Evolutionary conservation across 2,113 vertebrate genomes (phyloP).

Genomic region (Lates calcarifer): DNA sequence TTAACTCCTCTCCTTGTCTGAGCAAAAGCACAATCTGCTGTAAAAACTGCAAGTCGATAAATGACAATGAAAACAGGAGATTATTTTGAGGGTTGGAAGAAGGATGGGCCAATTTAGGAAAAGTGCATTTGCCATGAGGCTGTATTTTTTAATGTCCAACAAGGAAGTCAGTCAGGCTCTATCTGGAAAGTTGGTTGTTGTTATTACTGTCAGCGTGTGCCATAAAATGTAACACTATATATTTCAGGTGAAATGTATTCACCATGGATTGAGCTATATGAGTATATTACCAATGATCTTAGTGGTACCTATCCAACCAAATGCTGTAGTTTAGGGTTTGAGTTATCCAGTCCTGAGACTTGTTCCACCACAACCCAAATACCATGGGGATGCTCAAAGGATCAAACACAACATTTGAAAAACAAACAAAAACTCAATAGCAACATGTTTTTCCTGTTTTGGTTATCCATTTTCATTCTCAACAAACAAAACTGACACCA

Average conservation of each 20-base stretch:
- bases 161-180: background rate
- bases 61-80: constrained; percentile 9
- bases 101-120: background rate
- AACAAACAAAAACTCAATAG: background rate
- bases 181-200: background rate
- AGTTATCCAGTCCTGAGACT: background rate
- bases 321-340: background rate
- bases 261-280: too few species aligned
- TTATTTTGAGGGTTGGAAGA: background rate
- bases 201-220: background rate
- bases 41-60: background rate
- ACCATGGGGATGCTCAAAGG: background rate
- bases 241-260: background rate
- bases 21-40: constrained; percentile 19
- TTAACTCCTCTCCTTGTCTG: constrained; percentile 20
- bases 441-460: background rate
- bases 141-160: background rate
- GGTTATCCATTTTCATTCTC: background rate
- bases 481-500: background rate
- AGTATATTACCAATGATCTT: background rate
- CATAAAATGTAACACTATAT: background rate
- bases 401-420: constrained; percentile 16
- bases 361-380: background rate
- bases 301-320: background rate
- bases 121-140: background rate